Evolutionary conservation across 2,113 vertebrate species (phyloP), one percentile per base, ranked within the genome.

Genomic region (Acanthisitta chloris): DNA sequence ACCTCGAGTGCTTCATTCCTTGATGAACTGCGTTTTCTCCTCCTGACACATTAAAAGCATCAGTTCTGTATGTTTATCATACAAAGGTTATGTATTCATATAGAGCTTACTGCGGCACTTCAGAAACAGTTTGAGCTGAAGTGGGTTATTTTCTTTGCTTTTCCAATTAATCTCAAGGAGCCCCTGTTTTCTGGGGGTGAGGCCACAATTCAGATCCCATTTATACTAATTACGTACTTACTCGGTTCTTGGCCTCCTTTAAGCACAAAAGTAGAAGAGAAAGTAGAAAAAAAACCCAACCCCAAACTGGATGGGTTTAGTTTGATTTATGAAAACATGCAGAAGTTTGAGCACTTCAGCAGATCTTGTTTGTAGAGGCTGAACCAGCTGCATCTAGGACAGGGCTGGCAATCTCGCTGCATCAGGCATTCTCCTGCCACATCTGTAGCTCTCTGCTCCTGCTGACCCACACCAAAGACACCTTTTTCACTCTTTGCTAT

Each of bases 151-250:
- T 94, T 84, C 79, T 88, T 69, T 94, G 92, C 92, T 92, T 92
- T 92, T 96, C 74, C 86, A 92, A 90, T 94, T 92, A 92, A 78
- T 87, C 82, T 92, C 79, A 90, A 84, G 92, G 76, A 96, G 92
- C 8, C 54, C 61, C 65, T 67, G 29, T 94, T 95, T 92, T 94
- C 66, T 81, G 28, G 62, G 52, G 72, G 18, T 51, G 58, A 96
- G 57, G 42, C 58, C 62, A 90, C 81, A 93, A 86, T 85, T 94
- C 90, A 90, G 17, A 82, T 80, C 90, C 66, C 26, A 54, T 83
- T 90, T 91, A 88, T 69, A 58, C 54, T 85, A 77, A 86, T 93
- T 77, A 87, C 3, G 1, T 76, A 58, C 70, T 94, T 36, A 8
- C 36, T 72, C 4, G 0, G 38, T 69, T 88, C 83, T 86, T 90